A percentile compares a stretch with the other conserved stretches of the same genome.
These are phyloP conservation scores for Dicaeum eximium DNA, from an alignment of 2,113 vertebrate genomes.

Conservation along the genomic window DNA sequence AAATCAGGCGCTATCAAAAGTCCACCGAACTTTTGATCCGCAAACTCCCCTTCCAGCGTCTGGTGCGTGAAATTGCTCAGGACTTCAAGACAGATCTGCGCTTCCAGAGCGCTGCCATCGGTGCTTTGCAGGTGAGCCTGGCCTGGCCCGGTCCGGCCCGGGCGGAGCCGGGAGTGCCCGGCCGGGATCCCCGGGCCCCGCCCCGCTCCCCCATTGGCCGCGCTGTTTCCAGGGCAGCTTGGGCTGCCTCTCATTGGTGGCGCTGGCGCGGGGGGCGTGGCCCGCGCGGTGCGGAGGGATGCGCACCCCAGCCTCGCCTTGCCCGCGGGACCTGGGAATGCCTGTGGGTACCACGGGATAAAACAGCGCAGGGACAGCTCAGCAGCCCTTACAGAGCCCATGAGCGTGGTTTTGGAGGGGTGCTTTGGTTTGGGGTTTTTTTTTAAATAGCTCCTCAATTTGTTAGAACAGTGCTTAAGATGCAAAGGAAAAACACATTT, in stretches of 20 bases:
- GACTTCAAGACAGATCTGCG: constrained; percentile 88
- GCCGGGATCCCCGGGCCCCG: neutral
- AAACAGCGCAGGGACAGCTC: neutral
- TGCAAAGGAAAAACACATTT: neutral
- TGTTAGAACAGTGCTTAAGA: neutral
- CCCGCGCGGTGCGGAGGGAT: fast-evolving
- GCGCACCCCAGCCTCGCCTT: neutral
- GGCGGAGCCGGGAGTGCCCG: no score
- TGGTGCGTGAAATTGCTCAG: constrained; percentile 87
- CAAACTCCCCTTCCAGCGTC: constrained; percentile 84
- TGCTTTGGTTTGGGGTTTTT: neutral
- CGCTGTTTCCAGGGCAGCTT: constrained; percentile 70
- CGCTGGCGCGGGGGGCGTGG: neutral
- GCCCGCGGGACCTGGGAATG: neutral
- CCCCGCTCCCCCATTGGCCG: constrained; percentile 40
- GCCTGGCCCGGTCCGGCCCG: fast-evolving
- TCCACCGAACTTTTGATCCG: constrained; percentile 86
- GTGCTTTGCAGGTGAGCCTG: constrained; percentile 80
- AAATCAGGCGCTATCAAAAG: constrained; percentile 86
- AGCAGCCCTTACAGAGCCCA: neutral
- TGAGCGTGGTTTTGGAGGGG: fast-evolving
- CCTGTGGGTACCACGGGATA: fast-evolving
- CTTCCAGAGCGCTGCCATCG: constrained; percentile 86
- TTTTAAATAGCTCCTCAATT: neutral
- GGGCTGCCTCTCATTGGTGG: constrained; percentile 46